phyloP scores from a whole-genome alignment of 2,113 vertebrate species.

The Hemiscyllium ocellatum region DNA sequence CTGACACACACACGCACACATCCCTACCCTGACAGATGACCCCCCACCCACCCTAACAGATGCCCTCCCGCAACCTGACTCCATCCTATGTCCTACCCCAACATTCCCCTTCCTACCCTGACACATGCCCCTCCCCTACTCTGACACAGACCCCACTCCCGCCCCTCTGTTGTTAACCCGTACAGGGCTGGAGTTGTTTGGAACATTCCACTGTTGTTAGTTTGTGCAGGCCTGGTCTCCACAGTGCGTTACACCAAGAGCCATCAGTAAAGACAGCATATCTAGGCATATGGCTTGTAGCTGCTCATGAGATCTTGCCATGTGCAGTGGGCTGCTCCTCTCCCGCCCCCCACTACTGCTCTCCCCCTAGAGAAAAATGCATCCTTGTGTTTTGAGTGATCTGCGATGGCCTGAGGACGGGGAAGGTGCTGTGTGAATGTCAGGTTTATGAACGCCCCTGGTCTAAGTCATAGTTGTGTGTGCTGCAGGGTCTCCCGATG shows the following conservation, averaged over 20 bases:
- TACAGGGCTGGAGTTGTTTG: no score
- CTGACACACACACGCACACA: no score
- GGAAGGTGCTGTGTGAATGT: not conserved
- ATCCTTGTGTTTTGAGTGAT: not conserved
- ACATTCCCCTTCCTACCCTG: no score
- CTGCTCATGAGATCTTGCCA: not conserved
- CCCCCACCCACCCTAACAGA: not conserved
- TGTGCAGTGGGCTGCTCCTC: not conserved
- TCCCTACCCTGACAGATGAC: not conserved
- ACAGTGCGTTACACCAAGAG: not conserved
- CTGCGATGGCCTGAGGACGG: not conserved
- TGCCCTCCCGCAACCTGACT: no score
- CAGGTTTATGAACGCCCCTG: no score
- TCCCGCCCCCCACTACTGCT: no score
- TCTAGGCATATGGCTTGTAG: not conserved
- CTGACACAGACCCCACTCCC: not conserved
- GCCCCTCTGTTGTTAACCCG: no score
- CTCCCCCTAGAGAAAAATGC: not conserved
- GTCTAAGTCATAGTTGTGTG: not conserved
- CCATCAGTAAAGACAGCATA: not conserved
- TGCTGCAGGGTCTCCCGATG: slow-evolving; percentile 77
- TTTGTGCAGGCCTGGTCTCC: not conserved
- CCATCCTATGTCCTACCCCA: fast-evolving
- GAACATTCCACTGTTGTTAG: not conserved
- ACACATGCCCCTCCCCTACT: no score